Evolutionary conservation across 2,113 vertebrate species (phyloP), one percentile per base, ranked within the genome.

Genomic region (Benitochromis conjunctus): DNA sequence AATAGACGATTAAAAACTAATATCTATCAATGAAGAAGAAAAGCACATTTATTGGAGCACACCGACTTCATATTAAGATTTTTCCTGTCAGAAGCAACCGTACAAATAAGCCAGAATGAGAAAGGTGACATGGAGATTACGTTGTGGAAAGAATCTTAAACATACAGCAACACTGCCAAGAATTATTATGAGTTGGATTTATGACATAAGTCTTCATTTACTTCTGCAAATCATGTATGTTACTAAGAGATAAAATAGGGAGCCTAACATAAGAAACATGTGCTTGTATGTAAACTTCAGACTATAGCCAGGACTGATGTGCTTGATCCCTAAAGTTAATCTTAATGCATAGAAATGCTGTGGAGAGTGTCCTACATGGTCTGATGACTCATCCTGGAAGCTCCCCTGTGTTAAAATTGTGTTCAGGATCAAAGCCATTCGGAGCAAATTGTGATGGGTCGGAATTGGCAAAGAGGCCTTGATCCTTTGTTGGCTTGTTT

Each of bases 351-450:
- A 46, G 31, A 81, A 77, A 86, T 64, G 46, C 18, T 34, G 69
- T 53, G 36, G 62, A 56, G 31, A 54, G 24, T 53, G n/a, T 81
- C 64, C 64, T 19, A 24, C 2, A 51, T 26, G 79, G 54, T 53
- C 71, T 38, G 71, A 38, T 78, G 82, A 62, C 71, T 78, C 82
- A 78, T 64, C 56, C 74, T 78, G 46, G 66, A 29, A 54, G 29
- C 29, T 84, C 56, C 82, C 56, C 71, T 62, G 82, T 62, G 82
- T 62, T 84, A 31, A 84, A 41, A 77, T 77, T 86, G 41, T 77
- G 60, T 77, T 58, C 85, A 64, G 46, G 79, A 82, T 86, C 85
- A 86, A 78, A 82, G 79, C 79, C 66, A 76, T 86, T 81, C 57
- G 7, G 24, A n/a, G 31, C 16, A 82, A 64, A 81, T 54, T 54